Conservation (phyloP, 2,797 vertebrate genomes). For the Hydrolagus colliei region DNA sequence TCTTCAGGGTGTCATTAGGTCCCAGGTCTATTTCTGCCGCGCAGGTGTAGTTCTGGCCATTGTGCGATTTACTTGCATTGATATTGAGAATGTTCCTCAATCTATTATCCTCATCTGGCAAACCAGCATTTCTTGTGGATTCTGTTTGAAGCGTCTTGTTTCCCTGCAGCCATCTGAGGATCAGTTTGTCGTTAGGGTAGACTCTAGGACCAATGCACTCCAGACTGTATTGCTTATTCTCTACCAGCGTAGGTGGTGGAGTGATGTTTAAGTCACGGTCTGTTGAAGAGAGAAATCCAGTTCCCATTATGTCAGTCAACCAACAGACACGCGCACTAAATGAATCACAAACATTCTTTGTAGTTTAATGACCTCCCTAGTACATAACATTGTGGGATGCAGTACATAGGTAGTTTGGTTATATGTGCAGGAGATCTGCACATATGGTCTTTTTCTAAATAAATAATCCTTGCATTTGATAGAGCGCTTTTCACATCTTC, state of each 20-base stretch:
- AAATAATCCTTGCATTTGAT: too few species aligned
- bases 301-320: background rate
- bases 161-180: conserved; percentile 13
- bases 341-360: too few species aligned
- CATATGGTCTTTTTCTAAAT: too few species aligned
- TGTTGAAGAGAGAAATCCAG: background rate
- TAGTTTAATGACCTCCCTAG: too few species aligned
- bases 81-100: conserved; percentile 9
- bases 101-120: background rate
- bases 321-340: too few species aligned
- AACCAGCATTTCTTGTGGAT: background rate
- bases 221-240: conserved; percentile 9
- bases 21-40: background rate
- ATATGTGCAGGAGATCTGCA: too few species aligned
- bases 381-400: too few species aligned
- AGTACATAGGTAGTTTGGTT: too few species aligned
- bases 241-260: background rate
- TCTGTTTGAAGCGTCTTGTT: background rate
- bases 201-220: conserved; percentile 17
- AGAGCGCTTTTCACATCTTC: too few species aligned
- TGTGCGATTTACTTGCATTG: background rate
- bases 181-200: conserved; percentile 4
- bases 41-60: conserved; percentile 24
- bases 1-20: background rate
- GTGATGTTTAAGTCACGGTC: conserved; percentile 12